A percentile compares a stretch with the other conserved stretches of the same genome.
Evolutionary conservation across 2,888 invertebrate species (phyloP).

Genomic region (Xylocampa areola): DNA sequence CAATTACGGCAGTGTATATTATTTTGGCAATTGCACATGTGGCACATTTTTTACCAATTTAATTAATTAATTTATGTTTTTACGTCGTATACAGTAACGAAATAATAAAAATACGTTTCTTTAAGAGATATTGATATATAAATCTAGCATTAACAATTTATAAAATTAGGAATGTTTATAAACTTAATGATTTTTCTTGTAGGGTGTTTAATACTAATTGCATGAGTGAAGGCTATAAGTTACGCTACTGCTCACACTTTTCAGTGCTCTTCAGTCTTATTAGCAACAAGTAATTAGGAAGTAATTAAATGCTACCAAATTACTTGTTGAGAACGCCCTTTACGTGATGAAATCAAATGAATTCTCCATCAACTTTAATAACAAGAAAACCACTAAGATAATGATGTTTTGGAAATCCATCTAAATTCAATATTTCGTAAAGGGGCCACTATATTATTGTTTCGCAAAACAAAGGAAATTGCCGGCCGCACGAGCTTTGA

Average conservation of each 20-base stretch:
- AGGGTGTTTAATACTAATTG: no score
- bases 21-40: no score
- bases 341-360: slow-evolving; percentile 27
- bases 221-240: no score
- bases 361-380: slow-evolving; percentile 43
- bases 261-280: slow-evolving; percentile 7
- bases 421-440: slow-evolving; percentile 55
- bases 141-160: no score
- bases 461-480: slow-evolving; percentile 62
- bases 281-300: slow-evolving; percentile 5
- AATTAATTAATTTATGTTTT: no score
- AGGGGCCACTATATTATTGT: slow-evolving; percentile 49
- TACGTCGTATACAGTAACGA: no score
- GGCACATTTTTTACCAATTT: no score
- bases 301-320: slow-evolving; percentile 22
- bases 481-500: slow-evolving; percentile 58
- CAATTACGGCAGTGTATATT: no score
- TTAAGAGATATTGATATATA: no score
- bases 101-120: no score
- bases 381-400: slow-evolving; percentile 51
- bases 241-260: slow-evolving; percentile 1
- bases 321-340: slow-evolving; percentile 12
- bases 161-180: no score
- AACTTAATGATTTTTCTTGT: no score
- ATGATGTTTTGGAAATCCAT: slow-evolving; percentile 59